Conservation (phyloP, 1,140 invertebrate genomes). For the Drosophila nigrodunni region DNA sequence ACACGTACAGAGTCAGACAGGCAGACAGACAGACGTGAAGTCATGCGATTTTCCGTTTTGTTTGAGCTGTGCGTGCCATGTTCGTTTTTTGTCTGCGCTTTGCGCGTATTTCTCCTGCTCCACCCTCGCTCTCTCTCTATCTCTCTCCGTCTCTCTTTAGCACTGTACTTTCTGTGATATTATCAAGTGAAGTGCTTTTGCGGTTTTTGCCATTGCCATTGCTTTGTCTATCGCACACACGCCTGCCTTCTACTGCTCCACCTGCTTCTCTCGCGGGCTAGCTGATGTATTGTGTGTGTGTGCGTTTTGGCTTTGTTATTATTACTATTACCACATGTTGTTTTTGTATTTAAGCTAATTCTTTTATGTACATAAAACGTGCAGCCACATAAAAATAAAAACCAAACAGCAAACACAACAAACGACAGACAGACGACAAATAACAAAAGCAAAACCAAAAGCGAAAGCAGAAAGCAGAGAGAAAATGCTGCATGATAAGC, state of each 20-base stretch:
- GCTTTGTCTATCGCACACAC: slow-evolving; percentile 58
- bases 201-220: slow-evolving; percentile 63
- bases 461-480: slow-evolving; percentile 49
- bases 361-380: slow-evolving; percentile 80
- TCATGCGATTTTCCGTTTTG: slow-evolving; percentile 43
- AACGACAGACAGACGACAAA: slow-evolving; percentile 57
- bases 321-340: slow-evolving; percentile 80
- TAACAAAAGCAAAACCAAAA: slow-evolving; percentile 56
- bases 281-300: slow-evolving; percentile 38
- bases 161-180: slow-evolving; percentile 50
- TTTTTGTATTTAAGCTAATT: slow-evolving; percentile 83
- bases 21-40: slow-evolving; percentile 4
- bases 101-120: slow-evolving; percentile 20
- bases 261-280: not conserved
- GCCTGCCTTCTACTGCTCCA: slow-evolving; percentile 3
- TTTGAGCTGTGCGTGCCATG: slow-evolving; percentile 37
- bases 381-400: slow-evolving; percentile 79
- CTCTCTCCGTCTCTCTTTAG: slow-evolving; percentile 24
- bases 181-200: slow-evolving; percentile 82
- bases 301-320: slow-evolving; percentile 78
- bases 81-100: slow-evolving; percentile 57
- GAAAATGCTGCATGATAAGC: slow-evolving; percentile 67
- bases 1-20: slow-evolving; percentile 18
- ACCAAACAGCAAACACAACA: slow-evolving; percentile 67
- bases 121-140: not conserved